phyloP scores from a whole-genome alignment of 2,797 vertebrate species.

The Dendrocincla tyrannina region DNA sequence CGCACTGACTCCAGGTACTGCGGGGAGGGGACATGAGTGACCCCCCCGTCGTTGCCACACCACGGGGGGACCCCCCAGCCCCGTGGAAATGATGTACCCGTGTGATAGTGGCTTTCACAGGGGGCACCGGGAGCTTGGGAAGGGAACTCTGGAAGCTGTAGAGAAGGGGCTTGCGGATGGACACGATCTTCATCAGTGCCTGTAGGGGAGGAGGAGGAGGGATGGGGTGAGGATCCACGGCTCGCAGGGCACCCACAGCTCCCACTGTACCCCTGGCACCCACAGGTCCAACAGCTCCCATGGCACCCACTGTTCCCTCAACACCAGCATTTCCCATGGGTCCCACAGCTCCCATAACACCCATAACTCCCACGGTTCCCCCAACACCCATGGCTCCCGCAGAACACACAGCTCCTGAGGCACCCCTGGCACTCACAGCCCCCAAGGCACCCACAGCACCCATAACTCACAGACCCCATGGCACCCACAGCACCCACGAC shows the following conservation, averaged over 20 bases:
- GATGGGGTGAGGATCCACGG: not conserved
- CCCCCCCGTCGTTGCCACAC: not conserved
- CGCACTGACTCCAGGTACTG: slow-evolving; percentile 93
- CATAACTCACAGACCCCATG: too few species aligned
- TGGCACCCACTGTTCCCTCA: not conserved
- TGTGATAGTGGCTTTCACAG: slow-evolving; percentile 83
- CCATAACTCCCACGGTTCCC: not conserved
- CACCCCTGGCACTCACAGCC: not conserved
- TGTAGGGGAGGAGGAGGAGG: not conserved
- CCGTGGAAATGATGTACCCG: slow-evolving; percentile 67
- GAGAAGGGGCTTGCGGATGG: slow-evolving; percentile 86
- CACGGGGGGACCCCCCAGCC: not conserved
- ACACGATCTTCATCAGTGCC: slow-evolving; percentile 84
- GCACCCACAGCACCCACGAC: too few species aligned
- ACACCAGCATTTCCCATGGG: too few species aligned
- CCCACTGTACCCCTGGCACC: not conserved
- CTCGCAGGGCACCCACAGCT: not conserved
- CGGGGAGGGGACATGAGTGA: not conserved
- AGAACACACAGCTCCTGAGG: not conserved
- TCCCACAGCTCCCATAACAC: not conserved
- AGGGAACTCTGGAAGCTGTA: slow-evolving; percentile 95
- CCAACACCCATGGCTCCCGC: not conserved
- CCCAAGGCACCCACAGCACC: too few species aligned
- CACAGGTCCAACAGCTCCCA: not conserved
- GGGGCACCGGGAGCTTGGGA: slow-evolving; percentile 88